Percentiles rank a stretch among this genome's conserved stretches.
Conservation (phyloP, 2,113 vertebrate species). For the Aphyosemion australe region DNA sequence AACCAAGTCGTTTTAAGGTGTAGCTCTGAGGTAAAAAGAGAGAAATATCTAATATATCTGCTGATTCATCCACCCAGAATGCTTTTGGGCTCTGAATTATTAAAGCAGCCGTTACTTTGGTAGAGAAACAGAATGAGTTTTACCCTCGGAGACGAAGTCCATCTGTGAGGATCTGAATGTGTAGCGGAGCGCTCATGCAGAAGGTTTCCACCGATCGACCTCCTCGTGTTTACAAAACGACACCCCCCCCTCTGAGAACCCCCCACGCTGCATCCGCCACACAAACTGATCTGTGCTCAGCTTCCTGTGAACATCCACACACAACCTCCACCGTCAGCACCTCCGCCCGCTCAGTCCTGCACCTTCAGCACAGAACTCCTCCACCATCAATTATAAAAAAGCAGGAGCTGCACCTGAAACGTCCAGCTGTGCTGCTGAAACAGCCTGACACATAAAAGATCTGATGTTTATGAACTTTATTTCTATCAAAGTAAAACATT, state of each 20-base stretch:
- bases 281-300: neutral
- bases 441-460: too few species aligned
- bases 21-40: too few species aligned
- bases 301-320: too few species aligned
- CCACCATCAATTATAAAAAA: too few species aligned
- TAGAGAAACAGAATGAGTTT: constrained; percentile 24
- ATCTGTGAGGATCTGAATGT: constrained; percentile 22
- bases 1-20: too few species aligned
- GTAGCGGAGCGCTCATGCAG: constrained; percentile 52
- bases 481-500: too few species aligned
- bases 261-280: constrained; percentile 32
- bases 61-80: constrained; percentile 29
- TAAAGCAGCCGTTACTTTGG: constrained; percentile 34
- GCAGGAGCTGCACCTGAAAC: too few species aligned
- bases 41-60: constrained; percentile 5
- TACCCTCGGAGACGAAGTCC: neutral
- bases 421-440: too few species aligned
- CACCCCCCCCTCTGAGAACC: constrained; percentile 2
- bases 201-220: constrained; percentile 26
- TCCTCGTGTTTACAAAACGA: constrained; percentile 18
- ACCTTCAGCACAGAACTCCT: too few species aligned
- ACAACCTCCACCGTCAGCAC: too few species aligned
- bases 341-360: too few species aligned
- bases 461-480: too few species aligned
- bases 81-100: constrained; percentile 38